These are phyloP conservation scores for Sebastes kiyomatsui DNA, from an alignment of 2,797 vertebrate species.

Conservation along the genomic window DNA sequence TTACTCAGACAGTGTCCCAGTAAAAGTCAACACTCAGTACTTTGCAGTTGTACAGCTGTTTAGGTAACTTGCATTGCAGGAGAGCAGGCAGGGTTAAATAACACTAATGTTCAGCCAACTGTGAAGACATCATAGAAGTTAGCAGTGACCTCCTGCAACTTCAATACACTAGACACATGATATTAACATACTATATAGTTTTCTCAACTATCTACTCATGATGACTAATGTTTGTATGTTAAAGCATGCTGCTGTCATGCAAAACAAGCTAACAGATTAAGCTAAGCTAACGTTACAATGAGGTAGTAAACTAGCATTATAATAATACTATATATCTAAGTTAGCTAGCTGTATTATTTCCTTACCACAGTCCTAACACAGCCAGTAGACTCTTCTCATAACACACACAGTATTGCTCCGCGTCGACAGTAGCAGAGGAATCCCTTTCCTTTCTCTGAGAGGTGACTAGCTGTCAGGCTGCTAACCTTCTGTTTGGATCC, in stretches of 20 bases:
- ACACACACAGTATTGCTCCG: slow-evolving; percentile 24
- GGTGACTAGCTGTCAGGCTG: slow-evolving; percentile 9
- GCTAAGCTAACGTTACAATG: slow-evolving; percentile 28
- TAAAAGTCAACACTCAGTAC: too few relatives aligned
- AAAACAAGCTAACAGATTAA: slow-evolving; percentile 16
- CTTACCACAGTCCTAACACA: slow-evolving; percentile 56
- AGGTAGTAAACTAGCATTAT: slow-evolving; percentile 10
- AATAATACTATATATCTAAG: too few relatives aligned
- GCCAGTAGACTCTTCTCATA: slow-evolving; percentile 60
- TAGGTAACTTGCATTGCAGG: background rate
- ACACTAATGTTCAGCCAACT: background rate
- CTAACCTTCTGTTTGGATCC: slow-evolving; percentile 64
- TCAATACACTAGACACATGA: background rate
- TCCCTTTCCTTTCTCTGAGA: background rate
- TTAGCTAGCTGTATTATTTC: background rate
- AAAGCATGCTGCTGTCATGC: background rate
- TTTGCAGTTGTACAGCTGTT: too few relatives aligned
- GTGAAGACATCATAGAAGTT: background rate
- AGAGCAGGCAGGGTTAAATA: background rate
- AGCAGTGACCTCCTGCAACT: background rate
- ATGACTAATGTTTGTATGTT: background rate
- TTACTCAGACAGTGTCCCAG: too few relatives aligned
- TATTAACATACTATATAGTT: background rate
- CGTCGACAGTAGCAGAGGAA: background rate
- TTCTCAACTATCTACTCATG: background rate